Conservation (phyloP, 2,113 vertebrate genomes). For the Psophia crepitans region DNA sequence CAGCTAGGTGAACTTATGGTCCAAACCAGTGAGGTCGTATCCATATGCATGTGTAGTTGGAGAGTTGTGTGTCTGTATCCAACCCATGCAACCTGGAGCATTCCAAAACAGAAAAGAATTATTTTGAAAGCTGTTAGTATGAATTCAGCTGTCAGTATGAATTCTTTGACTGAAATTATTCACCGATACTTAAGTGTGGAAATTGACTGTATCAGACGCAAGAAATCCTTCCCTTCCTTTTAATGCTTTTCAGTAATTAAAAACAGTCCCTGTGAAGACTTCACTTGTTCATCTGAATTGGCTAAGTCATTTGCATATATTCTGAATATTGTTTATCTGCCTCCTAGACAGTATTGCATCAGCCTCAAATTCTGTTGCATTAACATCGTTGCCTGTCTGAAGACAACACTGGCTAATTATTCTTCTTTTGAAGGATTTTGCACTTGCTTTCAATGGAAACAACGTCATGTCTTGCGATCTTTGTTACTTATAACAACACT, state of each 20-base stretch:
- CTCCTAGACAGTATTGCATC: neutral
- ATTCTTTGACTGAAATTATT: neutral
- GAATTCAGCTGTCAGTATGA: neutral
- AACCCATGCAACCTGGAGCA: neutral
- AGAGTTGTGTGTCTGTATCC: neutral
- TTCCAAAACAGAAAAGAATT: neutral
- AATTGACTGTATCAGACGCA: neutral
- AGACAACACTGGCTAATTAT: neutral
- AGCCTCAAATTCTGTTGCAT: neutral
- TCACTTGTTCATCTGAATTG: neutral
- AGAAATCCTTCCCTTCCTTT: neutral
- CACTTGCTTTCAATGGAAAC: neutral
- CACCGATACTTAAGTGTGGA: neutral
- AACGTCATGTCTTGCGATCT: accelerated
- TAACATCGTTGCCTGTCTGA: neutral
- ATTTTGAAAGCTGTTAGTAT: neutral
- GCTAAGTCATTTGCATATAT: neutral
- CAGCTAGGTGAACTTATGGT: neutral
- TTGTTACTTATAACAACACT: neutral
- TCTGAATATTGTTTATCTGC: neutral
- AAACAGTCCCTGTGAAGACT: neutral
- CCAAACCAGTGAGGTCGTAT: accelerated
- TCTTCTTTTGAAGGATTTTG: neutral
- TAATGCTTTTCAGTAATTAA: neutral
- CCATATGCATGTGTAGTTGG: accelerated